These are phyloP conservation scores for Choristoneura fumiferana DNA, from an alignment of 1,140 invertebrate genomes.

Conservation along the genomic window DNA sequence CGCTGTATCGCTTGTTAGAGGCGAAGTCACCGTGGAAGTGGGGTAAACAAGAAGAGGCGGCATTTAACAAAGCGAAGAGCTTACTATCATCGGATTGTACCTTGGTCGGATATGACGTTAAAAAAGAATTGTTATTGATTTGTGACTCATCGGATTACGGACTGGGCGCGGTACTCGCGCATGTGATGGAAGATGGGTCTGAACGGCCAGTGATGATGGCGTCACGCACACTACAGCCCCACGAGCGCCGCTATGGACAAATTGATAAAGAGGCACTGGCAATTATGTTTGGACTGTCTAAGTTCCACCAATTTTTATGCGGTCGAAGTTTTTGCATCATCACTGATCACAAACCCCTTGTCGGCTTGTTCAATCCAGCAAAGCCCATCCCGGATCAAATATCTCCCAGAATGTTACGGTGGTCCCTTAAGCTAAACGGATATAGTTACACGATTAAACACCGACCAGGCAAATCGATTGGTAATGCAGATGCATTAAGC, in stretches of 20 bases:
- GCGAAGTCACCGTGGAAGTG: conserved; percentile 26
- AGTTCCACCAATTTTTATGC: conserved; percentile 60
- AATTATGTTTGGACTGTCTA: conserved; percentile 54
- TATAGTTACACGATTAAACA: conserved; percentile 35
- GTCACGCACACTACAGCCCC: conserved; percentile 35
- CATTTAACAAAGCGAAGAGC: conserved; percentile 29
- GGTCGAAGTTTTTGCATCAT: conserved; percentile 15
- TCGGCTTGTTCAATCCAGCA: conserved; percentile 23
- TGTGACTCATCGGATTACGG: conserved; percentile 15
- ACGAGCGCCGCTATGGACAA: conserved; percentile 27
- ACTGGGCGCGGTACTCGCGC: conserved; percentile 6
- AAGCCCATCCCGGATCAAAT: conserved; percentile 25
- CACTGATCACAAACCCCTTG: conserved; percentile 39
- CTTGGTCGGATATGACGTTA: conserved; percentile 28
- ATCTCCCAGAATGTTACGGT: conserved; percentile 34
- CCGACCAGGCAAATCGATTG: conserved; percentile 22
- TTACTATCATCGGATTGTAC: conserved; percentile 29
- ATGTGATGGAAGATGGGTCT: conserved; percentile 29
- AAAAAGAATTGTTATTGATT: conserved; percentile 22
- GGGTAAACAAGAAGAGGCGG: conserved; percentile 13
- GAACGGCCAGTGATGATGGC: conserved; percentile 67
- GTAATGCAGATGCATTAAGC: conserved; percentile 17
- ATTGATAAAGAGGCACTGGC: conserved; percentile 61
- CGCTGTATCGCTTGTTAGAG: conserved; percentile 30
- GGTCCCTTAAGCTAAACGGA: conserved; percentile 28